phyloP scores from a whole-genome alignment of 2,113 vertebrate genomes.

The Calidris pygmaea region DNA sequence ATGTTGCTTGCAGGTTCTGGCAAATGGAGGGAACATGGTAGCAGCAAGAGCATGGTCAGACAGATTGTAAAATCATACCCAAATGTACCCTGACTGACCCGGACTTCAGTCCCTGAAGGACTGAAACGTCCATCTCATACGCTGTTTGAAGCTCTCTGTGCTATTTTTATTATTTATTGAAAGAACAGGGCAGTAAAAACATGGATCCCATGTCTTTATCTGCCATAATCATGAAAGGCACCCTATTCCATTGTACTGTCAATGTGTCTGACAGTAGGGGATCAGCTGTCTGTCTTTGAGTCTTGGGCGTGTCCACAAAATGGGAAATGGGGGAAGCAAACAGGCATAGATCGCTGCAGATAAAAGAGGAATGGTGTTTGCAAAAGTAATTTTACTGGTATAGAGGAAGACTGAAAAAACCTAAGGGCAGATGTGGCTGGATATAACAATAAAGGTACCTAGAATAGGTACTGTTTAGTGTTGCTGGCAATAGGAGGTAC shows the following conservation, averaged over 20 bases:
- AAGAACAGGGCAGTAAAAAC: background rate
- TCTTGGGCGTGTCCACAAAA: background rate
- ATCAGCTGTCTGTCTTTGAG: background rate
- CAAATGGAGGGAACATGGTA: accelerated
- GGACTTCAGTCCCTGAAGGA: accelerated
- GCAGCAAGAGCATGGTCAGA: background rate
- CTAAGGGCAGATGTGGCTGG: background rate
- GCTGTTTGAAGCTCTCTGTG: background rate
- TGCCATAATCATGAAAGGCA: background rate
- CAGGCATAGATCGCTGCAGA: background rate
- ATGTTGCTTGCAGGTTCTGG: background rate
- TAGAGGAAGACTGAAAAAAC: background rate
- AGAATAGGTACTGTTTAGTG: background rate
- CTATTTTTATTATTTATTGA: background rate
- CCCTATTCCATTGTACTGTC: background rate
- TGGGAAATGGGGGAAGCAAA: background rate
- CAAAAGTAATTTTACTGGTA: background rate
- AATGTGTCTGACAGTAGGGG: background rate
- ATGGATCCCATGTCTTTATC: background rate
- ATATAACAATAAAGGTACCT: background rate
- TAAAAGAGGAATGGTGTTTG: background rate
- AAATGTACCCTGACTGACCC: background rate
- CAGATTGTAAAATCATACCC: background rate
- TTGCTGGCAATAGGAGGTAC: background rate
- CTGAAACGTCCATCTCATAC: background rate